phyloP scores from a whole-genome alignment of 2,888 invertebrate genomes.

The Tryphoninae sp. region DNA sequence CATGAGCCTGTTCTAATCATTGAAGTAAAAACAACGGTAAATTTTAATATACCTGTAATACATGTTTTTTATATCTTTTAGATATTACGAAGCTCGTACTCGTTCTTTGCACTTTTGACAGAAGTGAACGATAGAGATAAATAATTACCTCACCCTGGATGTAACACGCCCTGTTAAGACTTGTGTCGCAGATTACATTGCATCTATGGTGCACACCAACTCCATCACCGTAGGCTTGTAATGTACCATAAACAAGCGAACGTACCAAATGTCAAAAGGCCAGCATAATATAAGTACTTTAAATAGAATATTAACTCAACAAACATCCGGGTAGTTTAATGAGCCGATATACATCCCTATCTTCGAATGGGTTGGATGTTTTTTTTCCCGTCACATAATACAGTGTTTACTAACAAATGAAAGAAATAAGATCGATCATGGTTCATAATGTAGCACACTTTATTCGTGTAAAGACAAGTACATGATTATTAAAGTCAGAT shows the following conservation, averaged over 20 bases:
- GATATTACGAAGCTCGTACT: constrained; percentile 72
- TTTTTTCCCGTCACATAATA: neutral
- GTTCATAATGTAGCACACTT: constrained; percentile 10
- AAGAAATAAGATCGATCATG: neutral
- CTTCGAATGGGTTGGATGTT: neutral
- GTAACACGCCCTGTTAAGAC: neutral
- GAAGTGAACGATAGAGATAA: constrained; percentile 48
- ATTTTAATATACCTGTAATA: neutral
- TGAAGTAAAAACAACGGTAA: no score
- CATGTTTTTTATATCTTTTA: constrained; percentile 39
- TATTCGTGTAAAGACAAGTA: constrained; percentile 20
- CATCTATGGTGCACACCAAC: no score
- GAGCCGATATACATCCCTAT: neutral
- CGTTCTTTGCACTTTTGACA: constrained; percentile 69
- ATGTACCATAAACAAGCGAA: neutral
- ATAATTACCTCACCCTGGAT: neutral
- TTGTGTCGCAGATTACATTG: no score
- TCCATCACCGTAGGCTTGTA: no score
- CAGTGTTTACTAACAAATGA: neutral
- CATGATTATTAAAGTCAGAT: neutral
- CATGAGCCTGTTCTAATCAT: no score
- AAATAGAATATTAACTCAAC: neutral
- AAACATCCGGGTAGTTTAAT: neutral
- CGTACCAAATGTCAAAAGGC: neutral
- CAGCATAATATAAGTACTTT: neutral